phyloP scores from a whole-genome alignment of 2,797 vertebrate genomes.

The Oryzias dopingdopingensis region DNA sequence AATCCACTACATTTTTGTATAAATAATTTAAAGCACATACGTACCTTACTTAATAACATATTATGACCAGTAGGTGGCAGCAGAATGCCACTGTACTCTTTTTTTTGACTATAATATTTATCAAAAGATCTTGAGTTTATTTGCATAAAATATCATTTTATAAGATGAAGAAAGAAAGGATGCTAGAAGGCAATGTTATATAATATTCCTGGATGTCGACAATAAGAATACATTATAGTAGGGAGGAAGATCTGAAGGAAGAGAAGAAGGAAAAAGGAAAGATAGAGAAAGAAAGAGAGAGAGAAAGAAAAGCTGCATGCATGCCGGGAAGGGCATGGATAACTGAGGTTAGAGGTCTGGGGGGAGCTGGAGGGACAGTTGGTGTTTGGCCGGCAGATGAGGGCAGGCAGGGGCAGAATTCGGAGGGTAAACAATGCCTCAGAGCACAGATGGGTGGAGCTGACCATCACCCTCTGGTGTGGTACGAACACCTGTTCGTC shows the following conservation, averaged over 20 bases:
- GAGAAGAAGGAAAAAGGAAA: conserved; percentile 4
- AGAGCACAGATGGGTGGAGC: conserved; percentile 56
- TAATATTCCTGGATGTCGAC: too few relatives aligned
- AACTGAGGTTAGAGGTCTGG: conserved; percentile 67
- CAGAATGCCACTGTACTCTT: background rate
- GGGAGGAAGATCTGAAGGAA: background rate
- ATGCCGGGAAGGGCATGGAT: conserved; percentile 65
- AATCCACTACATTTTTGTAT: too few relatives aligned
- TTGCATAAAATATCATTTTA: too few relatives aligned
- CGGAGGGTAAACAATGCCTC: conserved; percentile 61
- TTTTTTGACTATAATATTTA: too few relatives aligned
- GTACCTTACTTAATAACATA: background rate
- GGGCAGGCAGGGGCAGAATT: conserved; percentile 67
- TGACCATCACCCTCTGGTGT: conserved; percentile 59
- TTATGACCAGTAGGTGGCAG: conserved; percentile 48
- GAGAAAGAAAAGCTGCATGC: conserved; percentile 25
- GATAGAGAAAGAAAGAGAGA: conserved; percentile 2
- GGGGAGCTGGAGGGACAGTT: conserved; percentile 47
- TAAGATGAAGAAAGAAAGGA: background rate
- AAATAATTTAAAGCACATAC: too few relatives aligned
- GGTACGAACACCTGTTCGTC: conserved; percentile 69
- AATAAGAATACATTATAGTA: background rate
- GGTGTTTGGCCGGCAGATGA: conserved; percentile 62
- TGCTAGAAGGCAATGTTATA: background rate
- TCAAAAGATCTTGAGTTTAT: too few relatives aligned